Conservation (phyloP, 2,113 vertebrate genomes). For the Tragelaphus buxtoni region DNA sequence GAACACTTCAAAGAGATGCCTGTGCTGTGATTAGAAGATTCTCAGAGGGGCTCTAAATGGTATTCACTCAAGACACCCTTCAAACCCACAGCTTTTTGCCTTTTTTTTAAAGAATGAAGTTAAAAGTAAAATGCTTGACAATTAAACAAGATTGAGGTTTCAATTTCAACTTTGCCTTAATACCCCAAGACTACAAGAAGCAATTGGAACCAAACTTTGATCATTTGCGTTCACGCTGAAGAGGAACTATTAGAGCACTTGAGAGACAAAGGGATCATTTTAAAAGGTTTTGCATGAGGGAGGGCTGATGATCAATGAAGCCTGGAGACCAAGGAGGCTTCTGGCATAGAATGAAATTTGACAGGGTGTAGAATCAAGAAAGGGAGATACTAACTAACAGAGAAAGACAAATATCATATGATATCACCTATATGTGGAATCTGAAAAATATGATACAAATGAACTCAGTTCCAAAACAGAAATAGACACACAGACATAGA, state of each 20-base stretch:
- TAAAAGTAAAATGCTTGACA: constrained; percentile 2
- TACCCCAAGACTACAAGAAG: not conserved
- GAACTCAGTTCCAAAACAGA: not conserved
- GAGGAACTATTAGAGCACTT: not conserved
- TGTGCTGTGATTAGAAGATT: not conserved
- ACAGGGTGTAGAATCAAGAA: not conserved
- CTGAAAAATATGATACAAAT: not conserved
- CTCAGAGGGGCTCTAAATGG: not conserved
- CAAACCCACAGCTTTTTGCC: not conserved
- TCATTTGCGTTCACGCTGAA: not conserved
- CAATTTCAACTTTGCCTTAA: not conserved
- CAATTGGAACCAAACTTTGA: not conserved
- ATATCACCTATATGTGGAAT: not conserved
- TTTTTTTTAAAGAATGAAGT: not conserved
- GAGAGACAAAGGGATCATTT: not conserved
- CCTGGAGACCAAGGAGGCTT: not conserved
- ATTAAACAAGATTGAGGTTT: not conserved
- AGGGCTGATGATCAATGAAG: not conserved
- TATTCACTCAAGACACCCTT: not conserved
- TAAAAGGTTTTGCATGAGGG: not conserved
- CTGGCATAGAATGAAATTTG: not conserved
- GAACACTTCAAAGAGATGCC: not conserved
- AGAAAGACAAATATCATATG: not conserved
- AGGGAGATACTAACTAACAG: not conserved
- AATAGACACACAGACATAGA: not conserved